Evolutionary conservation across 37 sponge, comb jelly and placozoan genomes (phyloP), one percentile per base, ranked within the genome.

Genomic region (Chondrilla cf. caribensis): DNA sequence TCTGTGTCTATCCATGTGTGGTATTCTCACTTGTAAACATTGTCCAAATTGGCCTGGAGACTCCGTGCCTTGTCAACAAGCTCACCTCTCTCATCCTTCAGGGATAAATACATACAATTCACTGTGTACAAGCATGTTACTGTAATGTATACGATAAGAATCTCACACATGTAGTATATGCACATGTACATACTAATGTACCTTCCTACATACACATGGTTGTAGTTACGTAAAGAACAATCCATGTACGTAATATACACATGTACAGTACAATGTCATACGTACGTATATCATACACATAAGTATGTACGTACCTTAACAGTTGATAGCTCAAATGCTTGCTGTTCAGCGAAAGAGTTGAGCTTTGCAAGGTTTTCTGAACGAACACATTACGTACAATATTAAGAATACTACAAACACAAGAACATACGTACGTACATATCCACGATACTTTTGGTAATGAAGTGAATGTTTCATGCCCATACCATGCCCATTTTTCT

Each of bases 41-140:
- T 95, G 86, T 95, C 96, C 78, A 95, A 78, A 65, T 89, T 90
- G 19, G 86, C 28, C 39, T 95, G 88, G 41, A 95, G 58, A 54
- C 90, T 86, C 24, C 93, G 28, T 1, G 68, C 72, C 86, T 91
- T 95, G 58, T 91, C 92, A 18, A 22, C 39, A 26, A 88, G 76
- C 1, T 57, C 83, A 82, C 87, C 90, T 33, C 83, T 79, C 83
- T 89, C 94, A 3, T 77, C 40, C 90, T 93, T 37, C 8, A 84
- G 57, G 9, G 38, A 11, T 35, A 73, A 18, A 31, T 31, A 18
- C 71, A 70, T 29, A 37, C 3, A 28, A 3, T 25, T 77, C 28
- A 42, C 8, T 17, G 5, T 33, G 8, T 60, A 81, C 67, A 59
- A 28, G 29, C 28, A 73, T 15, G n/a, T n/a, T n/a, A n/a, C n/a